phyloP scores from a whole-genome alignment of 2,113 vertebrate species.

The Pipra filicauda region DNA sequence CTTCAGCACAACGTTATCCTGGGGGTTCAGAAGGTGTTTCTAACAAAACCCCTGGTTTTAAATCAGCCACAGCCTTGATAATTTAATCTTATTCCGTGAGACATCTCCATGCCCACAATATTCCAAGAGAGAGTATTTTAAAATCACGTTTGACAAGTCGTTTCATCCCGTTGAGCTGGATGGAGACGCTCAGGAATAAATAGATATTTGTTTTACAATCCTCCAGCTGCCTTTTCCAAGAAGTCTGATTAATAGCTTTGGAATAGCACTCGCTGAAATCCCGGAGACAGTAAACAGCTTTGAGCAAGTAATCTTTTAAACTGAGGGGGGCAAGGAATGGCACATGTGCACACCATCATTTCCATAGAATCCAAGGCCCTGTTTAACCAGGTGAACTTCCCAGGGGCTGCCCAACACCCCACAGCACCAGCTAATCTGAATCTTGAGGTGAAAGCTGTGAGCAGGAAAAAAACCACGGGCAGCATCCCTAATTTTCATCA shows the following conservation, averaged over 20 bases:
- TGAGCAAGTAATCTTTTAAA: slow-evolving; percentile 20
- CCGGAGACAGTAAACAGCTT: background rate
- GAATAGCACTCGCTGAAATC: background rate
- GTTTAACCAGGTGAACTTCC: background rate
- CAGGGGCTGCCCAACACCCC: background rate
- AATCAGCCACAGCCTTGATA: background rate
- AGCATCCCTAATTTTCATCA: background rate
- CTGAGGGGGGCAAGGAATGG: background rate
- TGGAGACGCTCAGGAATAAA: slow-evolving; percentile 23
- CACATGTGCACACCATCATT: background rate
- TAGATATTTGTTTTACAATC: slow-evolving; percentile 15
- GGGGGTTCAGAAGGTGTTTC: background rate
- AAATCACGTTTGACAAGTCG: background rate
- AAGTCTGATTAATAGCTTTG: slow-evolving; percentile 41
- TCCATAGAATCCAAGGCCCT: background rate
- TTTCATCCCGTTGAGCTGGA: background rate
- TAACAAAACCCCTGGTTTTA: background rate
- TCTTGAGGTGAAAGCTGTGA: background rate
- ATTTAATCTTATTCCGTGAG: background rate
- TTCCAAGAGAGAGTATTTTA: background rate
- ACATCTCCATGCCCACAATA: background rate
- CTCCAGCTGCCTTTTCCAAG: background rate
- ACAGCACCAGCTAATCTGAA: background rate
- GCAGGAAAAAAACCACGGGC: background rate
- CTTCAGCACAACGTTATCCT: background rate